Evolutionary conservation across 2,113 vertebrate genomes (phyloP).

Genomic region (Antennarius striatus): DNA sequence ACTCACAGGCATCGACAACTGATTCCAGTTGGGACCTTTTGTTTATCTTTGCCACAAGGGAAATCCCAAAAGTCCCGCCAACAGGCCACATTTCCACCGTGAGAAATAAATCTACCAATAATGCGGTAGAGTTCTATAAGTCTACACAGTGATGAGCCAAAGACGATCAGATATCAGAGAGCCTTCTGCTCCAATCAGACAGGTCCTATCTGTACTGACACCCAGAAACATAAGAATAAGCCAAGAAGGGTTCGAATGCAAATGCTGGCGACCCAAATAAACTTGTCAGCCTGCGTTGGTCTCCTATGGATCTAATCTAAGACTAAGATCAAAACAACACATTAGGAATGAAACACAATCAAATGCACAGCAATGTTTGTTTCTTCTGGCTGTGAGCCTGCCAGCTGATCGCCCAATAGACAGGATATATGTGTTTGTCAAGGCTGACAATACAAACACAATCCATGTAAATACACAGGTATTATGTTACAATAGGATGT

Average conservation of each 20-base stretch:
- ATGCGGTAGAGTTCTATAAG: not conserved
- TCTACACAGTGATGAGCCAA: not conserved
- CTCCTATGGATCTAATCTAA: slow-evolving; percentile 43
- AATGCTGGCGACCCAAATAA: slow-evolving; percentile 52
- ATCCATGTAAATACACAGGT: slow-evolving; percentile 14
- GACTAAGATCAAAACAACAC: slow-evolving; percentile 41
- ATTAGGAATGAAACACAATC: slow-evolving; percentile 51
- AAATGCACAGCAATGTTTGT: slow-evolving; percentile 47
- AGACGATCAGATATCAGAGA: slow-evolving; percentile 6
- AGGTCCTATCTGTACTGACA: not conserved
- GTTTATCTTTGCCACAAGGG: slow-evolving; percentile 43
- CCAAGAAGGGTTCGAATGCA: slow-evolving; percentile 29
- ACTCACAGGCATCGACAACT: slow-evolving; percentile 27
- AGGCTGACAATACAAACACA: slow-evolving; percentile 31
- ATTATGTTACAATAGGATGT: not conserved
- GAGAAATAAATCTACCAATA: slow-evolving; percentile 21
- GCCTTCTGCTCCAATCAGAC: not conserved
- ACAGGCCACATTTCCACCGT: slow-evolving; percentile 17
- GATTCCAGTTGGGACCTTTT: slow-evolving; percentile 43
- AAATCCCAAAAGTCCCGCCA: slow-evolving; percentile 40
- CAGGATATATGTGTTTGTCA: slow-evolving; percentile 30
- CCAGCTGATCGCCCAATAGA: slow-evolving; percentile 38
- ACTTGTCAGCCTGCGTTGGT: slow-evolving; percentile 11
- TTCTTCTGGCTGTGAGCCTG: slow-evolving; percentile 47
- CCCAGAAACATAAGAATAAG: not conserved